Conservation (phyloP, 2,113 vertebrate species). For the Hoplias malabaricus region DNA sequence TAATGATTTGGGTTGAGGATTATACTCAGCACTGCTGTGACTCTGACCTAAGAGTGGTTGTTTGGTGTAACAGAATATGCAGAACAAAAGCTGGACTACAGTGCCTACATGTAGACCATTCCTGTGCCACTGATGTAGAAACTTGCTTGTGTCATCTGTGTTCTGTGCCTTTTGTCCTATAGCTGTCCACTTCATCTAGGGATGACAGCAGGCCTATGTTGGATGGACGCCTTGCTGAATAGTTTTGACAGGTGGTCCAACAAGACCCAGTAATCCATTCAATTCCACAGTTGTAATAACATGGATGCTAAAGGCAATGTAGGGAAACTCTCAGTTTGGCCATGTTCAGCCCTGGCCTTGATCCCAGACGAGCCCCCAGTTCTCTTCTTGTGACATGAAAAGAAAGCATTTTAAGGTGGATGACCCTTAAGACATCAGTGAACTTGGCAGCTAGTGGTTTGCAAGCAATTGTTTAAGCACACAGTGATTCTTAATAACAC, state of each 20-base stretch:
- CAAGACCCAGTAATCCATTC: constrained; percentile 7
- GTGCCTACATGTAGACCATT: too few species aligned
- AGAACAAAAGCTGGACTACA: too few species aligned
- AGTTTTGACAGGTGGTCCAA: not conserved
- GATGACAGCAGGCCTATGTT: not conserved
- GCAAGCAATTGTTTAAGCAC: too few species aligned
- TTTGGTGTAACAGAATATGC: too few species aligned
- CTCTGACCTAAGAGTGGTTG: too few species aligned
- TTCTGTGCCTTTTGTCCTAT: too few species aligned
- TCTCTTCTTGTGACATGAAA: not conserved
- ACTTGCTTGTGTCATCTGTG: too few species aligned
- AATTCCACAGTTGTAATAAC: not conserved
- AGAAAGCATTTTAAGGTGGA: not conserved
- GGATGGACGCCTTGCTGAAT: not conserved
- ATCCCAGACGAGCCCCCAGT: not conserved
- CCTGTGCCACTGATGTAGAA: too few species aligned
- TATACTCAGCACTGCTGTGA: too few species aligned
- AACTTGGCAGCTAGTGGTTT: not conserved
- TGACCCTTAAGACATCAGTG: not conserved
- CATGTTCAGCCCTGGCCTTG: not conserved
- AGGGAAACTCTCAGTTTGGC: not conserved
- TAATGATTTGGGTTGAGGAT: too few species aligned
- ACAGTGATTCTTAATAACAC: too few species aligned
- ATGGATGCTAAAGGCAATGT: not conserved
- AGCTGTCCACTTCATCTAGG: too few species aligned